Evolutionary conservation across 2,888 invertebrate species (phyloP).

Genomic region (Cephus rjabovi): DNA sequence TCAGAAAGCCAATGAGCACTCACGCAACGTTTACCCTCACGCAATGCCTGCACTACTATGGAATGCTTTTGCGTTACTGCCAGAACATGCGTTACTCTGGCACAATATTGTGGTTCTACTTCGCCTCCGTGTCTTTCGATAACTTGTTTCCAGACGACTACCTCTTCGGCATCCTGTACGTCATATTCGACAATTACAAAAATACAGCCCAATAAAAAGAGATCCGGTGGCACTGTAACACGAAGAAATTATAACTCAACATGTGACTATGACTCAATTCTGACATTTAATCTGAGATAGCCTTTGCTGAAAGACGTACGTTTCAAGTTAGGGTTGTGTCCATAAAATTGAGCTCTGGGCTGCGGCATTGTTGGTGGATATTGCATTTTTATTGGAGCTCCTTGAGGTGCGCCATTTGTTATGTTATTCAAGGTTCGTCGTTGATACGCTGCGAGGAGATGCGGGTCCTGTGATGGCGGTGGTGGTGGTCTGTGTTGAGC

Average conservation of each 20-base stretch:
- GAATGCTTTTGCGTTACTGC: conserved; percentile 93
- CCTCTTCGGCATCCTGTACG: conserved; percentile 73
- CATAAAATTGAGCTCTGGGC: conserved; percentile 85
- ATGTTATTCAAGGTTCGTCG: conserved; percentile 70
- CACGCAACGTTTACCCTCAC: conserved; percentile 79
- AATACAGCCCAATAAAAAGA: conserved; percentile 92
- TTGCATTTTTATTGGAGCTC: conserved; percentile 61
- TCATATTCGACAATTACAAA: conserved; percentile 91
- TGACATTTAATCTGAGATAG: neutral
- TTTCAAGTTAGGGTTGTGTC: conserved; percentile 92
- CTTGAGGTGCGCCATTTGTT: conserved; percentile 66
- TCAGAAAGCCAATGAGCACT: conserved; percentile 94
- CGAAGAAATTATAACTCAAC: neutral
- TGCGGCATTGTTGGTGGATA: conserved; percentile 59
- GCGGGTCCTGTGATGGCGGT: conserved; percentile 66
- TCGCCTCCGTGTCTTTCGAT: conserved; percentile 89
- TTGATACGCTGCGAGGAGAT: conserved; percentile 61
- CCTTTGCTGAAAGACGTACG: conserved; percentile 57
- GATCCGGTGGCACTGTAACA: conserved; percentile 78
- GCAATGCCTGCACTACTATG: conserved; percentile 85
- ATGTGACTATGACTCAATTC: neutral
- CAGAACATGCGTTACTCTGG: conserved; percentile 90
- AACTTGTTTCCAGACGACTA: conserved; percentile 77
- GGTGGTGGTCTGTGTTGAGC: conserved; percentile 80
- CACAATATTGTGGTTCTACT: conserved; percentile 85